Percentiles rank a stretch among this genome's conserved stretches.
phyloP scores from a whole-genome alignment of 2,888 invertebrate species.

The Pasiphila rectangulata region DNA sequence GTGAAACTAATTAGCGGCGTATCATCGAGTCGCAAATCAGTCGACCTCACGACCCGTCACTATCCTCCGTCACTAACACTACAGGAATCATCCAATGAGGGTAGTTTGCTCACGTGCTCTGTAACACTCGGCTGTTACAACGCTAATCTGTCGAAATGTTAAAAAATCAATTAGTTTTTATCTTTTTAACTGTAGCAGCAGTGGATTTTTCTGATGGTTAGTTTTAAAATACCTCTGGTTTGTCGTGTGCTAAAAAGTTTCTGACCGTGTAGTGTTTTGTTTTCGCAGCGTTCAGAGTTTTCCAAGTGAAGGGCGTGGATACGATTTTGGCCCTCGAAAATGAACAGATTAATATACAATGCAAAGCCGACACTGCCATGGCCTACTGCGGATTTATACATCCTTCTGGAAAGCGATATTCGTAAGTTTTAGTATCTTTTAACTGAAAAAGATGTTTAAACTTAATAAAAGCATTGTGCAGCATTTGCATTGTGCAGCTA shows the following conservation, averaged over 20 bases:
- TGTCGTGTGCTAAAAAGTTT: too few relatives aligned
- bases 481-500: too few relatives aligned
- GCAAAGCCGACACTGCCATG: constrained; percentile 60
- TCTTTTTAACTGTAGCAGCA: constrained; percentile 4
- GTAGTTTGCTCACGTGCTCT: constrained; percentile 35
- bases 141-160: not conserved
- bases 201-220: constrained; percentile 13
- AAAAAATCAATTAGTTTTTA: constrained; percentile 4
- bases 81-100: constrained; percentile 33
- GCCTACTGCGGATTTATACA: constrained; percentile 70
- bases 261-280: not conserved
- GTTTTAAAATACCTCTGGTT: too few relatives aligned
- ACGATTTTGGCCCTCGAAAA: constrained; percentile 63
- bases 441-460: too few relatives aligned
- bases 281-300: constrained; percentile 56
- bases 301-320: constrained; percentile 52
- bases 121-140: constrained; percentile 7
- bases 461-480: too few relatives aligned
- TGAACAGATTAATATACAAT: constrained; percentile 59
- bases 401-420: constrained; percentile 66
- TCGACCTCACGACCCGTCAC: constrained; percentile 44
- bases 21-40: constrained; percentile 32
- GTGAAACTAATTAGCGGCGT: constrained; percentile 18
- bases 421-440: constrained; percentile 51
- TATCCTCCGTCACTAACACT: constrained; percentile 14